Evolutionary conservation across 2,888 invertebrate species (phyloP), one percentile per base, ranked within the genome.

Genomic region (Sesia bembeciformis): DNA sequence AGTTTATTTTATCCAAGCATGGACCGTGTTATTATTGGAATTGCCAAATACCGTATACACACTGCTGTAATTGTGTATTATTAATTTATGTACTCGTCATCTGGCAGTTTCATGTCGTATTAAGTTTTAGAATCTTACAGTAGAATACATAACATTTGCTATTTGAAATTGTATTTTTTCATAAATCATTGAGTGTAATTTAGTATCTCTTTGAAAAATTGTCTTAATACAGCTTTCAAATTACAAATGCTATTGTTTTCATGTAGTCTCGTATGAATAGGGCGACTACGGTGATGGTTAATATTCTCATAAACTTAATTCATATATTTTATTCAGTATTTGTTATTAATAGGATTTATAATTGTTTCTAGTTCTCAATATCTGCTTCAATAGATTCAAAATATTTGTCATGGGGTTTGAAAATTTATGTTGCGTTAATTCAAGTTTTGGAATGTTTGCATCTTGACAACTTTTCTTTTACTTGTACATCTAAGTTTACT

Each of bases 381-480:
- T 67, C 56, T 61, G 83, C 83, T 83, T 81, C 61, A 66, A 73
- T 78, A 76, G 72, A 75, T 73, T 67, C 65, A 64, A 72, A 68
- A 64, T 58, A 70, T 68, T 80, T 89, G 88, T 87, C 66, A 88
- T 89, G 89, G 89, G 89, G 89, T 89, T 89, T 89, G 89, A 88
- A 83, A 74, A 78, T 83, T 84, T 84, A 76, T 78, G 77, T 87
- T 83, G 76, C 78, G 74, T 78, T 75, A 70, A 71, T 74, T 64
- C 64, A 73, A 73, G 74, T 83, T 81, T 82, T 83, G 83, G 88
- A 87, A 88, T 87, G 87, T 87, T 84, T 87, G 89, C 89, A 89
- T 89, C 89, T 89, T 89, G 89, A 89, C 89, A 87, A 87, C 87
- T 89, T 86, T 84, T 83, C 78, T 87, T 84, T 81, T 76, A 70